Conservation (phyloP, 2,888 invertebrate genomes). For the Eudemis profundana region DNA sequence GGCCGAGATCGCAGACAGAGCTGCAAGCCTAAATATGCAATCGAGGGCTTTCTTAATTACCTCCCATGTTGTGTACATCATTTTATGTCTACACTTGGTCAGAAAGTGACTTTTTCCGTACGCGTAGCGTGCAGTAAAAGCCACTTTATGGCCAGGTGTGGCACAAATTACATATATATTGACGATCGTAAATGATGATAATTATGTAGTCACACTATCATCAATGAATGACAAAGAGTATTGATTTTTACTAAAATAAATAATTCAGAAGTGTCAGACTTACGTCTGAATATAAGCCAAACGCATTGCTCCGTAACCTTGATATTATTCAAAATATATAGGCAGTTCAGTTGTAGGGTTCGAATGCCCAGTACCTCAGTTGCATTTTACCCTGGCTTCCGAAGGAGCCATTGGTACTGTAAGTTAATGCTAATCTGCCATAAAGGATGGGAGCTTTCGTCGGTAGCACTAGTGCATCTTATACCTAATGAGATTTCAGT, state of each 20-base stretch:
- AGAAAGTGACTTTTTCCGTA: too few relatives aligned
- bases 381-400: background rate
- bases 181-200: too few relatives aligned
- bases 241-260: background rate
- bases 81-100: too few relatives aligned
- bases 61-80: too few relatives aligned
- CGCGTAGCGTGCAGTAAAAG: too few relatives aligned
- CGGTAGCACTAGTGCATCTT: conserved; percentile 48
- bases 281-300: background rate
- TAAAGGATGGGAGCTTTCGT: conserved; percentile 69
- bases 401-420: background rate
- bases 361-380: background rate
- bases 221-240: too few relatives aligned
- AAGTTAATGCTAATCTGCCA: conserved; percentile 71
- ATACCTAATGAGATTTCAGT: conserved; percentile 22
- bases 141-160: too few relatives aligned
- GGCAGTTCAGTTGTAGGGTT: background rate
- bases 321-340: background rate
- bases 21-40: too few relatives aligned
- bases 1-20: too few relatives aligned
- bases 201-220: too few relatives aligned
- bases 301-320: background rate
- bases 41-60: too few relatives aligned
- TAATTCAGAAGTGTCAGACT: background rate
- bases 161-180: too few relatives aligned